Evolutionary conservation across 2,113 vertebrate genomes (phyloP), one percentile per base, ranked within the genome.

Genomic region (Macquaria australasica): DNA sequence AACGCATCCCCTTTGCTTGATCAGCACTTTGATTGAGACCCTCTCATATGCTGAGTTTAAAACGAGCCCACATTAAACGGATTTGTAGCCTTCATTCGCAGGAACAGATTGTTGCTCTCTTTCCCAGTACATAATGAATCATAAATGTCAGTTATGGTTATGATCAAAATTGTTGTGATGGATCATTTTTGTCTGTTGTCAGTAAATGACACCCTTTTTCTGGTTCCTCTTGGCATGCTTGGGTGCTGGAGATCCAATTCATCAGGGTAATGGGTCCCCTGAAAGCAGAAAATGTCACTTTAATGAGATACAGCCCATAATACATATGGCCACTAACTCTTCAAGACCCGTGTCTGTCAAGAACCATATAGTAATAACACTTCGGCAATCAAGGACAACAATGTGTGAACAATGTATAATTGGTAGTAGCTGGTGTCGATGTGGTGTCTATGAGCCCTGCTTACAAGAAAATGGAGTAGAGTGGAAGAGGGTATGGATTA

Each of bases 91-190:
- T 63, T 83, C 39, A 81, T 84, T 81, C 12, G 6, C 51, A 21
- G 23, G 63, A 75, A 78, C 62, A 84, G 66, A 84, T 81, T 77
- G 64, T 76, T 73, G 79, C 80, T 73, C 80, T 70, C 37, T 68
- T 84, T 67, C 72, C 37, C 20, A 51, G 20, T 31, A 69, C 56
- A 45, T 85, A 88, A 90, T 86, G 82, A 92, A 71, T 87, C 74
- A 87, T 72, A 74, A 77, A 85, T 62, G 83, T 82, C 81, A 79
- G 64, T 79, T 75, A 85, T 77, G 71, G 87, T 86, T 89, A 76
- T 70, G 51, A 84, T 90, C 43, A 80, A 77, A 86, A 84, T 55
- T 67, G 70, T 81, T 79, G 16, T 37, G 67, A 81, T 84, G 79
- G 85, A 77, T 51, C 55, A 43, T 59, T 71, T 82, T 81, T 72